Conservation (phyloP, 2,797 vertebrate genomes). For the Cheirogaleus major region DNA sequence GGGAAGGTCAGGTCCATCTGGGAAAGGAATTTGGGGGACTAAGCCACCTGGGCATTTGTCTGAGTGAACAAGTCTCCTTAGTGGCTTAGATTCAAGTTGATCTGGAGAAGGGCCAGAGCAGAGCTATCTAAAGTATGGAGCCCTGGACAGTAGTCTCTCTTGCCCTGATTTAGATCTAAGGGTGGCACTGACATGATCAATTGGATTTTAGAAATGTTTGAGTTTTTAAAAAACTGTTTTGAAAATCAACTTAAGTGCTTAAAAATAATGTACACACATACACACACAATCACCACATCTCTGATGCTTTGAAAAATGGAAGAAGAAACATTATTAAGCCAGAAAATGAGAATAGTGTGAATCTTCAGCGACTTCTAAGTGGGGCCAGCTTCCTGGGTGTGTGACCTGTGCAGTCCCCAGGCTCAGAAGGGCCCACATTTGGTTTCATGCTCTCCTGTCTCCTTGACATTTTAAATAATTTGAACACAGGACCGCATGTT, state of each 20-base stretch:
- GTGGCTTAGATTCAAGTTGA: background rate
- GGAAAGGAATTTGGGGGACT: background rate
- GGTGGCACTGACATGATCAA: background rate
- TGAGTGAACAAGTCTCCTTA: background rate
- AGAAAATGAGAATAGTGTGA: background rate
- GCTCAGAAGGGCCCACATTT: background rate
- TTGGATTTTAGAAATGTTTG: background rate
- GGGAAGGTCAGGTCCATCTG: background rate
- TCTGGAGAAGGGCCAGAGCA: background rate
- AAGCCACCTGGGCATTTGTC: background rate
- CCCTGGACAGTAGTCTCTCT: background rate
- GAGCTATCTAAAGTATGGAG: background rate
- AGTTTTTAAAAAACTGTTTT: conserved; percentile 16
- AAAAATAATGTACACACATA: background rate
- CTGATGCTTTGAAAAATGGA: conserved; percentile 8
- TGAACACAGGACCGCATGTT: background rate
- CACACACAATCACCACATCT: background rate
- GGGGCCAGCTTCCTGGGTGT: background rate
- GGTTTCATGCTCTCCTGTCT: background rate
- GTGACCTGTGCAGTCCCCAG: background rate
- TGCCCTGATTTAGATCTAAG: background rate
- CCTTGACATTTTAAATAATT: background rate
- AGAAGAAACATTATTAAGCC: background rate
- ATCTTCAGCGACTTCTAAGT: background rate
- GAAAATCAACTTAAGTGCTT: background rate